These are phyloP conservation scores for Elaphurus davidianus DNA, from an alignment of 2,113 vertebrate species.

Conservation along the genomic window DNA sequence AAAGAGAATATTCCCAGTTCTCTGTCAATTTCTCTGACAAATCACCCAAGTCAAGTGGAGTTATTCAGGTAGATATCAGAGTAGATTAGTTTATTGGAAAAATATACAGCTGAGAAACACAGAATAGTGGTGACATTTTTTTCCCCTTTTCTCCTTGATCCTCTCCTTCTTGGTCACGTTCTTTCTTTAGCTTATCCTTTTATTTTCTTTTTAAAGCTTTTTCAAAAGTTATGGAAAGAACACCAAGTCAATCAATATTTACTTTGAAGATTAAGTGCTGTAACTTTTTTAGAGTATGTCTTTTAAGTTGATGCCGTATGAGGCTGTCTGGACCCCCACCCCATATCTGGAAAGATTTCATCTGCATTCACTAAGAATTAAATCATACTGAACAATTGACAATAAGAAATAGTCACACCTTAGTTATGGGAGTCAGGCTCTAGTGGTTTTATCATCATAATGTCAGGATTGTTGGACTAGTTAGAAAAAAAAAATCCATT, in stretches of 20 bases:
- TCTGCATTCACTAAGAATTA: background rate
- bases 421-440: background rate
- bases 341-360: background rate
- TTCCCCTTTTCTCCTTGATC: background rate
- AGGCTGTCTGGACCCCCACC: background rate
- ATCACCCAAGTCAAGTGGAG: background rate
- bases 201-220: conserved; percentile 33
- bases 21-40: background rate
- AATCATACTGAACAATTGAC: background rate
- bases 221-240: conserved; percentile 35
- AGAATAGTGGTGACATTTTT: background rate
- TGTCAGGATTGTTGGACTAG: background rate
- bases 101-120: background rate
- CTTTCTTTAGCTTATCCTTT: conserved; percentile 26
- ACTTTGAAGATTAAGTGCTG: conserved; percentile 52
- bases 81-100: conserved; percentile 7
- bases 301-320: background rate
- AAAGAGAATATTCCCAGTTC: background rate
- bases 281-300: conserved; percentile 43
- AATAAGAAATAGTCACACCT: background rate
- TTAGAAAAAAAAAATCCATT: background rate
- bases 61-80: background rate
- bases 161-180: background rate
- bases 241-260: conserved; percentile 54
- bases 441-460: background rate